Evolutionary conservation across 2,797 vertebrate species (phyloP).

Genomic region (Ispidina picta): DNA sequence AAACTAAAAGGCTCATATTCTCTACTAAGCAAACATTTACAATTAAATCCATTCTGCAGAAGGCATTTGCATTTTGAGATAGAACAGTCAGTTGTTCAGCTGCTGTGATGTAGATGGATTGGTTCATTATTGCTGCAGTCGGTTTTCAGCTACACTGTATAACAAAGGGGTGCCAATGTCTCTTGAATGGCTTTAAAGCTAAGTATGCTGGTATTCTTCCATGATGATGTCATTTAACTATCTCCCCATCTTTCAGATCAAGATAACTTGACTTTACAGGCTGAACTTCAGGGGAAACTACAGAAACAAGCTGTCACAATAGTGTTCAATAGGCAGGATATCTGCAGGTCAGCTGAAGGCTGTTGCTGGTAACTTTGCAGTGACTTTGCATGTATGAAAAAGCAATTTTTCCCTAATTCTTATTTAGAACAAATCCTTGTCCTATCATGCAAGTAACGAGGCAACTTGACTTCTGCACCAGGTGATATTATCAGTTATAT

Average conservation of each 20-base stretch:
- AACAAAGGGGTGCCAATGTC: slow-evolving; percentile 67
- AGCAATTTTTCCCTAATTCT: not conserved
- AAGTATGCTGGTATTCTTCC: slow-evolving; percentile 61
- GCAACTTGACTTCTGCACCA: not conserved
- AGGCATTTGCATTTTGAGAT: slow-evolving; percentile 72
- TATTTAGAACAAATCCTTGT: not conserved
- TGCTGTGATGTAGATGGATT: slow-evolving; percentile 74
- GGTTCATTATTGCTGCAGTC: slow-evolving; percentile 72
- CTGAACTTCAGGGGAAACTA: slow-evolving; percentile 12
- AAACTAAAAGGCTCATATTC: slow-evolving; percentile 70
- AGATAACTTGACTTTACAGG: slow-evolving; percentile 32
- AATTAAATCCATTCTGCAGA: slow-evolving; percentile 69
- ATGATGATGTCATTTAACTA: slow-evolving; percentile 61
- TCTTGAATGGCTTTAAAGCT: slow-evolving; percentile 66
- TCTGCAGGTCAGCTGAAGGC: not conserved
- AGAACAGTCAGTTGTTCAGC: slow-evolving; percentile 72
- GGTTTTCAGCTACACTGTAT: slow-evolving; percentile 67
- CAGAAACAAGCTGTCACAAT: slow-evolving; percentile 25
- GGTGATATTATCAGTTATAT: not conserved
- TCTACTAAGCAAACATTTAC: slow-evolving; percentile 72
- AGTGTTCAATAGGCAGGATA: not conserved
- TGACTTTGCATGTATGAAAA: not conserved
- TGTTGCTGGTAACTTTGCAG: not conserved
- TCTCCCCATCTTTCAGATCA: slow-evolving; percentile 7
- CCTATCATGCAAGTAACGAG: not conserved